Conservation (phyloP, 1,140 invertebrate species). For the Trypoxylus dichotomus region DNA sequence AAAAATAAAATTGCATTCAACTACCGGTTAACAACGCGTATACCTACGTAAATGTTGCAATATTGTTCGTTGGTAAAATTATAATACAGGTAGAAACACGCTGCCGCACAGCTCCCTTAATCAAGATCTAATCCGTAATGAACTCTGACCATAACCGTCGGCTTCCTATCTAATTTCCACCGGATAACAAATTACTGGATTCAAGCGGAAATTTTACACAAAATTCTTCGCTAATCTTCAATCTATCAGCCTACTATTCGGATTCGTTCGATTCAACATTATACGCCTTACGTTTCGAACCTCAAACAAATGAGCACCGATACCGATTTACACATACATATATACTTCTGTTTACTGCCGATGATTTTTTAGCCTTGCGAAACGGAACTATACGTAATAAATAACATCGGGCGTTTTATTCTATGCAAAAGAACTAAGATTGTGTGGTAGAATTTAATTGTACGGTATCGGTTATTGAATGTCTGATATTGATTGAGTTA, state of each 20-base stretch:
- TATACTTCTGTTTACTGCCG: conserved; percentile 3
- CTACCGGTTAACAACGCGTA: conserved; percentile 13
- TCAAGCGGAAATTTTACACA: not conserved
- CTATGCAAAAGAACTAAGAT: not conserved
- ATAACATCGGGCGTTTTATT: conserved; percentile 6
- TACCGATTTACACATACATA: conserved; percentile 16
- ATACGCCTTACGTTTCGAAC: not conserved
- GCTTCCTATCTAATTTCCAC: not conserved
- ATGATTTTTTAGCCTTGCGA: conserved; percentile 18
- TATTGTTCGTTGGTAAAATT: not conserved
- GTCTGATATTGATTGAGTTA: not conserved
- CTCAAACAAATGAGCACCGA: not conserved
- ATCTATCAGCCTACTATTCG: not conserved
- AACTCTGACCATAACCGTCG: not conserved
- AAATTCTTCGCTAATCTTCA: not conserved
- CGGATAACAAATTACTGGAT: conserved; percentile 10
- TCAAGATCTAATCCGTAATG: conserved; percentile 19
- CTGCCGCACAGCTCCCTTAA: not conserved
- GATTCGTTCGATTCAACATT: not conserved
- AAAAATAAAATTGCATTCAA: not conserved
- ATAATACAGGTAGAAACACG: not conserved
- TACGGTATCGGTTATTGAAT: not conserved
- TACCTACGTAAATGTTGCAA: conserved; percentile 21
- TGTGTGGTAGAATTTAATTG: conserved; percentile 10
- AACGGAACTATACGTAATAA: conserved; percentile 9